Conservation (phyloP, 1,140 invertebrate species). For the Drosophila serrata region DNA sequence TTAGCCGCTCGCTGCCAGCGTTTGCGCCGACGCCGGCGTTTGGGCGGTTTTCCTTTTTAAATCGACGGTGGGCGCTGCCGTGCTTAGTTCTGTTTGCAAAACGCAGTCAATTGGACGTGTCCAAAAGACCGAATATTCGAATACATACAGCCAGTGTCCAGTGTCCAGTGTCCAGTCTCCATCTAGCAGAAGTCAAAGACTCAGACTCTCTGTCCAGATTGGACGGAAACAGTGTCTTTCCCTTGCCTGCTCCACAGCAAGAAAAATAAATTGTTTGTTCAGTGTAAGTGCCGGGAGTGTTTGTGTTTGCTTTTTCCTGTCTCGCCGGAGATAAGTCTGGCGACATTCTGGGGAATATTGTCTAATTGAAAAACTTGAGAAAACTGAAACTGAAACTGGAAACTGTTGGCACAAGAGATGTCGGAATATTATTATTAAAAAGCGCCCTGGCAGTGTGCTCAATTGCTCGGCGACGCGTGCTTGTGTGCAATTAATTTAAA, state of each 20-base stretch:
- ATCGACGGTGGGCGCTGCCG: constrained; percentile 51
- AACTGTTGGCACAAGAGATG: too few relatives aligned
- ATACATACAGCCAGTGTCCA: not conserved
- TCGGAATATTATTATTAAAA: constrained; percentile 5
- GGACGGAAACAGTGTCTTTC: constrained; percentile 24
- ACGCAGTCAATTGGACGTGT: constrained; percentile 69
- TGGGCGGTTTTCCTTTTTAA: constrained; percentile 77
- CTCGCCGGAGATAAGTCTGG: not conserved
- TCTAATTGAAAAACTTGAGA: constrained; percentile 37
- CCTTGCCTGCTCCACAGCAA: not conserved
- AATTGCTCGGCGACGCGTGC: constrained; percentile 40
- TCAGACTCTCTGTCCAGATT: constrained; percentile 16
- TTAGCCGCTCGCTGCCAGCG: constrained; percentile 35
- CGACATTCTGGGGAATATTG: constrained; percentile 25
- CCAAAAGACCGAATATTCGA: constrained; percentile 11
- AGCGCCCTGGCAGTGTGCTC: constrained; percentile 12
- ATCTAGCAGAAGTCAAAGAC: not conserved
- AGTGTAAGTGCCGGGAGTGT: constrained; percentile 32
- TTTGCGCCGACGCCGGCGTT: constrained; percentile 45
- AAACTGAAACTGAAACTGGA: constrained; percentile 7
- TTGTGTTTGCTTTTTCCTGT: constrained; percentile 14
- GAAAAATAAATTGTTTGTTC: constrained; percentile 23
- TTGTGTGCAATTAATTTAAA: constrained; percentile 46
- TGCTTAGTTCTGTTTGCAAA: constrained; percentile 75
- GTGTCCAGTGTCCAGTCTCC: not conserved